Evolutionary conservation across 2,888 invertebrate genomes (phyloP).

Genomic region (Synanthedon tipuliformis): DNA sequence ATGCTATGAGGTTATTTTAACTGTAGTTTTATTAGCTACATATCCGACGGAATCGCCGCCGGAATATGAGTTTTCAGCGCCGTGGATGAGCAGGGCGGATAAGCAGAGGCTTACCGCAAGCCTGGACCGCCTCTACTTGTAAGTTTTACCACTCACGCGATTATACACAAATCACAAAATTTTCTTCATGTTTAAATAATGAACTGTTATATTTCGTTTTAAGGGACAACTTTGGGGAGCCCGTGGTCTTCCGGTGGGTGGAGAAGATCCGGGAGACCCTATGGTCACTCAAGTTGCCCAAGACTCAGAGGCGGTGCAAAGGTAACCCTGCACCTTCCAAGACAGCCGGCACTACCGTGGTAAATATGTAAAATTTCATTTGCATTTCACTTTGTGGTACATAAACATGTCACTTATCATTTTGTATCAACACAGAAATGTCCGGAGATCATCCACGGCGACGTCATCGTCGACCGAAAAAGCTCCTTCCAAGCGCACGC

Average conservation of each 20-base stretch:
- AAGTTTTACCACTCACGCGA: no score
- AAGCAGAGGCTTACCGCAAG: not conserved
- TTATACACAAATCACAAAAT: no score
- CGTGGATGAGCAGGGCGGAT: not conserved
- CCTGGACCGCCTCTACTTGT: not conserved
- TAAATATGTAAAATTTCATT: not conserved
- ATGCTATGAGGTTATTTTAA: not conserved
- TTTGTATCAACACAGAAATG: not conserved
- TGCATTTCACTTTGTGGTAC: no score
- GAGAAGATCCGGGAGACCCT: conserved; percentile 70
- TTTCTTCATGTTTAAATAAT: no score
- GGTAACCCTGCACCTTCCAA: not conserved
- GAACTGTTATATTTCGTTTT: not conserved
- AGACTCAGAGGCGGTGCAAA: not conserved
- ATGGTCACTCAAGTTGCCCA: conserved; percentile 2
- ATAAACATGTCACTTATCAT: no score
- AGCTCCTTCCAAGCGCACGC: not conserved
- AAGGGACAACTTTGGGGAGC: conserved; percentile 58
- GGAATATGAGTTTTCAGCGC: not conserved
- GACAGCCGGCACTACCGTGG: not conserved
- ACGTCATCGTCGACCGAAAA: not conserved
- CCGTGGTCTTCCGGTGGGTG: conserved; percentile 73
- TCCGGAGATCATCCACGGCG: not conserved
- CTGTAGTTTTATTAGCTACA: not conserved
- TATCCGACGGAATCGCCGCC: not conserved